Base-by-base conservation (phyloP, 2,113 vertebrate species). In the Gobius niger region DNA sequence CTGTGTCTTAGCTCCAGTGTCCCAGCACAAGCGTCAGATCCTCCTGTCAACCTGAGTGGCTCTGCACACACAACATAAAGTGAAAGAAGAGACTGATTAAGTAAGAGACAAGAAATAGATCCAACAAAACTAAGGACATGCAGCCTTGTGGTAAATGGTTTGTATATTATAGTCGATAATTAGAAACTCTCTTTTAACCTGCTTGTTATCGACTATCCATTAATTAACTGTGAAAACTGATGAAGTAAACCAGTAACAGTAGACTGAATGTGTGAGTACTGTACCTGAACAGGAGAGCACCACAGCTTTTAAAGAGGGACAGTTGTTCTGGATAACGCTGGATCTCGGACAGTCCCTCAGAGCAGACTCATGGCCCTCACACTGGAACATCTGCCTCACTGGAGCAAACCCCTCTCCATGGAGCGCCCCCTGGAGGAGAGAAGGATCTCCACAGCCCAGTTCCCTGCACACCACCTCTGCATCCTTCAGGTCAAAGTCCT, bases 371-470 rank as follows among this genome's bases (percentile, higher is more conserved):
- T 56, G 10, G 53, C 53, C 53, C 53, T 34, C 10, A 56, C 53
- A 56, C 18, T 56, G 13, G 44, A 79, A 75, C 44, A 16, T 54
- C 24, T 6, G 1, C 18, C n/a, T 14, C 52, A 34, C 9, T 5
- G 5, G 6, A 11, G 9, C 19, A 34, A 19, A 1, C 0, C 1
- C 18, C 0, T 9, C 3, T 7, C 42, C 63, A 56, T 47, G 69
- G 5, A 47, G 54, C 62, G 5, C 69, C 60, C 65, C 68, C 68
- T 68, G 60, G 44, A 76, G 7, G 73, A 42, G 47, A 0, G 1
- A 53, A 63, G 57, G 63, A 64, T 57, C 7, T 59, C 72, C 72
- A 47, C 68, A 71, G 18, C 68, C 68, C 5, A 61, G 14, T 41
- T 61, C 41, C 59, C 59, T 44, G 24, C 59, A 61, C 40, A 15